These are phyloP conservation scores for Cololabis saira DNA, from an alignment of 2,113 vertebrate genomes.

Conservation along the genomic window DNA sequence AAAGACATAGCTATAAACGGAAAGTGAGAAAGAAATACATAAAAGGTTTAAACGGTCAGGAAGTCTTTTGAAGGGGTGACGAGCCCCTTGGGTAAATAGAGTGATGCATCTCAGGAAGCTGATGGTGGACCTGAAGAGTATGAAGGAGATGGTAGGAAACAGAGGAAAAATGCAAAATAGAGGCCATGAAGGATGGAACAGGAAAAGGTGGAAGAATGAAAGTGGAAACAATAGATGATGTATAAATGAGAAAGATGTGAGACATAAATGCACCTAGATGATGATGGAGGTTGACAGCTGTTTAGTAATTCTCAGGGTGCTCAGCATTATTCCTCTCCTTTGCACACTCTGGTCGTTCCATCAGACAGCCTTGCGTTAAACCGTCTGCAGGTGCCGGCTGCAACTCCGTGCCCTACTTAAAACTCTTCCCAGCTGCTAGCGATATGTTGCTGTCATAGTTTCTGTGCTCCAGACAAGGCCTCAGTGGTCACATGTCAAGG, in stretches of 20 bases:
- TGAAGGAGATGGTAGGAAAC: background rate
- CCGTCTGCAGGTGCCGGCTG: slow-evolving; percentile 25
- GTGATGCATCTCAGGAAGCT: slow-evolving; percentile 1
- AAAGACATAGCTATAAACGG: background rate
- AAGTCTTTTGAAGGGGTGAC: slow-evolving; percentile 19
- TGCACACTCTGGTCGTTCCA: background rate
- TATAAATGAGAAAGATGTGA: background rate
- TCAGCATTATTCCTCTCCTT: slow-evolving; percentile 19
- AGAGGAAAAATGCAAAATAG: background rate
- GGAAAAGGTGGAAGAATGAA: no score
- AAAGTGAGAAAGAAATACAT: slow-evolving; percentile 17
- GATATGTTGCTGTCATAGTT: slow-evolving; percentile 10
- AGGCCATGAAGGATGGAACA: background rate
- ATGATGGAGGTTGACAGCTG: slow-evolving; percentile 11
- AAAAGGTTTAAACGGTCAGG: background rate
- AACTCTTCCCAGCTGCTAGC: slow-evolving; percentile 14
- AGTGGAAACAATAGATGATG: background rate
- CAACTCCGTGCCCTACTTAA: slow-evolving; percentile 1
- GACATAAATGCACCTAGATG: background rate
- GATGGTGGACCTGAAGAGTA: slow-evolving; percentile 18
- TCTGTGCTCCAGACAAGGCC: background rate
- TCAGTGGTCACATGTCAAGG: background rate
- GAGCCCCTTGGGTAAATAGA: slow-evolving; percentile 12
- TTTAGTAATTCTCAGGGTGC: slow-evolving; percentile 23
- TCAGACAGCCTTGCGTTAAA: slow-evolving; percentile 1